Evolutionary conservation across 1,140 invertebrate species (phyloP), one percentile per base, ranked within the genome.

Genomic region (Heliconius himera): DNA sequence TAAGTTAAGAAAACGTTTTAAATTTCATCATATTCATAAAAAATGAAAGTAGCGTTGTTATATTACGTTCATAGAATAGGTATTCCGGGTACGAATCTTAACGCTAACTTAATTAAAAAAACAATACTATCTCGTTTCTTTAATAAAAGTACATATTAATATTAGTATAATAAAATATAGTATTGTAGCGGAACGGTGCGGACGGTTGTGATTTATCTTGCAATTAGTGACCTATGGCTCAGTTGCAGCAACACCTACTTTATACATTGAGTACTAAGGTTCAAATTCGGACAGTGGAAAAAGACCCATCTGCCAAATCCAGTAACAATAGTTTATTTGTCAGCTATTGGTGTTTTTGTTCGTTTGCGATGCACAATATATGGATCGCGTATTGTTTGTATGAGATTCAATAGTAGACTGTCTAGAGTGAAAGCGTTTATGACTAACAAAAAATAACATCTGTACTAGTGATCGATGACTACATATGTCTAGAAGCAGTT

Each of bases 161-260:
- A 5, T 66, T 29, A 13, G 22, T 66, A 29, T 29, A 66, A 29
- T 29, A 66, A 46, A 66, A 66, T 66, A 29, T 66, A 66, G 26
- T 26, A 66, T 1, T 29, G 26, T 29, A 66, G 8, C 26, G 22
- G 3, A 66, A 66, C 26, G 11, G 13, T 0, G 26, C 60, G 26
- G 49, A 22, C 36, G 51, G 51, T 74, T n/a, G 26, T 75, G 74
- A 75, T 75, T 75, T 75, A 75, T 75, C 33, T 9, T 75, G 54
- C 54, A 75, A 75, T 75, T 60, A 75, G 51, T 33, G 74, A 75
- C 54, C 74, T 41, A 60, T 75, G 13, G 60, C 4, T 4, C 22
- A 16, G 60, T 29, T 26, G 26, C 5, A 29, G 26, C 16, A 60
- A 60, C 36, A 60, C 5, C 29, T 60, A 75, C 33, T 60, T 56